A percentile compares a stretch with the other conserved stretches of the same genome.
These are phyloP conservation scores for Molossus molossus DNA, from an alignment of 2,797 vertebrate genomes.

Conservation along the genomic window DNA sequence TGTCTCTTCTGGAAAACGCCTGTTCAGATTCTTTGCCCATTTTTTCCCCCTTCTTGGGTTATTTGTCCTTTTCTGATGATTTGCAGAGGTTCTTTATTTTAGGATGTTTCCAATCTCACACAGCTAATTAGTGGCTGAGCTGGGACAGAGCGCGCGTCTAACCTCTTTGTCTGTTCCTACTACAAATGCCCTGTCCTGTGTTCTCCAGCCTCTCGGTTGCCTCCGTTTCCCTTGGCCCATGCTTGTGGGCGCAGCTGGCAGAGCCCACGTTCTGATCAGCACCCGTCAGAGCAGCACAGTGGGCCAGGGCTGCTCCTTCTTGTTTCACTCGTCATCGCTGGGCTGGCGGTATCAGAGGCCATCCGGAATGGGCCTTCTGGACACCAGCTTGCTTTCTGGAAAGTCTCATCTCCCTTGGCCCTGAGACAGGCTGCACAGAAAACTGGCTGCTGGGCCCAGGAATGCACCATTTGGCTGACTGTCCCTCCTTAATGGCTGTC, in stretches of 20 bases:
- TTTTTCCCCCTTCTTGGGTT: background rate
- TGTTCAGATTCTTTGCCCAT: conserved; percentile 65
- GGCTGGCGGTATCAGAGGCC: background rate
- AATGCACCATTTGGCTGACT: conserved; percentile 58
- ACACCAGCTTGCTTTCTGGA: conserved; percentile 53
- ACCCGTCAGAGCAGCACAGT: background rate
- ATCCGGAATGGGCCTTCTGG: background rate
- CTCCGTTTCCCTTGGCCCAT: background rate
- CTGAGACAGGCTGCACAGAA: conserved; percentile 29
- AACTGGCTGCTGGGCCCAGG: background rate
- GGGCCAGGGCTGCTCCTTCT: background rate
- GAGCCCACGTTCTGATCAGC: background rate
- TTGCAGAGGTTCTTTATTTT: background rate
- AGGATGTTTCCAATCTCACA: background rate
- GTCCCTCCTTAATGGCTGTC: conserved; percentile 49
- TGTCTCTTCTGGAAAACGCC: conserved; percentile 65
- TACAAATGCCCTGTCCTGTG: accelerated
- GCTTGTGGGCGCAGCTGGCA: background rate
- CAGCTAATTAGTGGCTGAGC: background rate
- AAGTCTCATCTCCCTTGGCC: conserved; percentile 48
- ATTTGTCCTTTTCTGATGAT: conserved; percentile 27
- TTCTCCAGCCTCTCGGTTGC: background rate
- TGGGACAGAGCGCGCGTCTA: background rate
- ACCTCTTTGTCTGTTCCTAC: background rate
- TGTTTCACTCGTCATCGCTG: background rate